Percentiles rank a stretch among this genome's conserved stretches.
These are phyloP conservation scores for Scleropages formosus DNA, from an alignment of 2,797 vertebrate species.

Conservation along the genomic window DNA sequence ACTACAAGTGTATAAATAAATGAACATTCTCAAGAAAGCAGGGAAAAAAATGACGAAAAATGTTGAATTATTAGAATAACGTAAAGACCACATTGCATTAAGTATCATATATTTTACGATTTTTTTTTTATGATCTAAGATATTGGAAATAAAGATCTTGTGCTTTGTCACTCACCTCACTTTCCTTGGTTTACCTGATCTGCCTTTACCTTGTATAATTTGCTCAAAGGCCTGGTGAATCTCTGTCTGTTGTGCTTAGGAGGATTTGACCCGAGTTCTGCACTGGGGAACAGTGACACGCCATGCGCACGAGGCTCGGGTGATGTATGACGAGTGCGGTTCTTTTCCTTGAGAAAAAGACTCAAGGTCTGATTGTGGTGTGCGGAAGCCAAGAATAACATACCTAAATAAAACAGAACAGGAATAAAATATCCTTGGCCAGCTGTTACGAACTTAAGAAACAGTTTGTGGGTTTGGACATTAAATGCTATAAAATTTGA, in stretches of 20 bases:
- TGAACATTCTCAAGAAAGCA: too few relatives aligned
- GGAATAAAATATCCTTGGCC: constrained; percentile 51
- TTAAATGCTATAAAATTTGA: constrained; percentile 75
- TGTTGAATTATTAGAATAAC: too few relatives aligned
- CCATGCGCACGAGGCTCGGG: constrained; percentile 45
- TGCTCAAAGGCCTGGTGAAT: background rate
- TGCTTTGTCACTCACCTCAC: background rate
- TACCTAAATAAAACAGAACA: constrained; percentile 83
- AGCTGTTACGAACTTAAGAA: constrained; percentile 75
- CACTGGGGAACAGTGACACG: constrained; percentile 42
- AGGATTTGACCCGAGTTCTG: background rate
- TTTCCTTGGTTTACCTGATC: background rate
- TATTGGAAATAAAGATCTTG: background rate
- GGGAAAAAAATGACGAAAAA: too few relatives aligned
- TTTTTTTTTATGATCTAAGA: too few relatives aligned
- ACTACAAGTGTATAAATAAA: constrained; percentile 39
- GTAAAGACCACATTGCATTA: too few relatives aligned
- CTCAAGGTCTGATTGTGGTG: constrained; percentile 87
- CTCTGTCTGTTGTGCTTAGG: background rate
- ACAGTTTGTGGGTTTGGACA: constrained; percentile 73
- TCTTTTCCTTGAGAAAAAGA: constrained; percentile 91
- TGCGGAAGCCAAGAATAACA: constrained; percentile 92
- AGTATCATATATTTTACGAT: constrained; percentile 3
- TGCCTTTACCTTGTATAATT: background rate
- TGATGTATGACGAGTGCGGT: constrained; percentile 55